A percentile compares a stretch with the other conserved stretches of the same genome.
phyloP scores from a whole-genome alignment of 2,888 invertebrate species.

The Buathra laborator region DNA sequence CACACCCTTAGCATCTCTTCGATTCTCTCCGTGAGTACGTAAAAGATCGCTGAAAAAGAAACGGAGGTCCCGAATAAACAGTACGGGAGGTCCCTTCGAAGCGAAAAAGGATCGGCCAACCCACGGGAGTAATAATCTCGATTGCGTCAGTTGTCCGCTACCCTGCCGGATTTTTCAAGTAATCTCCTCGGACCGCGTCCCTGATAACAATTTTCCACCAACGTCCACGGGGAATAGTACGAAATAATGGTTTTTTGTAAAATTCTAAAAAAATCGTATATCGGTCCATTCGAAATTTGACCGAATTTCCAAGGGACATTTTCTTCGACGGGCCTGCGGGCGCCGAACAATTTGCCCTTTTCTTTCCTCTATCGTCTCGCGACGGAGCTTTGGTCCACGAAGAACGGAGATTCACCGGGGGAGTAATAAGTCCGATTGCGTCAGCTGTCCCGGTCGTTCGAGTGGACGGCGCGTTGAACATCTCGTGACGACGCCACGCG shows the following conservation, averaged over 20 bases:
- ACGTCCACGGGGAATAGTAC: not conserved
- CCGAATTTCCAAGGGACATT: not conserved
- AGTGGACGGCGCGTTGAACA: conserved; percentile 63
- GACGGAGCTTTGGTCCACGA: conserved; percentile 39
- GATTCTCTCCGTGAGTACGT: conserved; percentile 27
- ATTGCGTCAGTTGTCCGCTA: conserved; percentile 73
- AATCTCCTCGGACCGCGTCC: conserved; percentile 11
- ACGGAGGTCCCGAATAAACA: not conserved
- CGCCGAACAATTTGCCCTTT: not conserved
- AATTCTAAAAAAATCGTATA: conserved; percentile 19
- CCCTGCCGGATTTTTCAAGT: conserved; percentile 20
- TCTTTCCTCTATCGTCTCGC: not conserved
- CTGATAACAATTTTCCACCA: conserved; percentile 32
- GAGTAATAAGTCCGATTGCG: conserved; percentile 78
- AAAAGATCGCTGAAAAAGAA: conserved; percentile 25
- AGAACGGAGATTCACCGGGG: conserved; percentile 67
- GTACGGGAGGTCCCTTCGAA: conserved; percentile 38
- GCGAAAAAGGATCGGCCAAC: conserved; percentile 53
- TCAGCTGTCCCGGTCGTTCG: conserved; percentile 76
- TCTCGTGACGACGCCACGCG: conserved; percentile 59
- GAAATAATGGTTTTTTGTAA: conserved; percentile 30
- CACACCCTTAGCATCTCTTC: conserved; percentile 24
- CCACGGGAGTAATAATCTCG: conserved; percentile 75
- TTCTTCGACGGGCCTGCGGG: not conserved
- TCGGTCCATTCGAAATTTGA: not conserved